phyloP scores from a whole-genome alignment of 2,113 vertebrate genomes.

The Ornithorhynchus anatinus region DNA sequence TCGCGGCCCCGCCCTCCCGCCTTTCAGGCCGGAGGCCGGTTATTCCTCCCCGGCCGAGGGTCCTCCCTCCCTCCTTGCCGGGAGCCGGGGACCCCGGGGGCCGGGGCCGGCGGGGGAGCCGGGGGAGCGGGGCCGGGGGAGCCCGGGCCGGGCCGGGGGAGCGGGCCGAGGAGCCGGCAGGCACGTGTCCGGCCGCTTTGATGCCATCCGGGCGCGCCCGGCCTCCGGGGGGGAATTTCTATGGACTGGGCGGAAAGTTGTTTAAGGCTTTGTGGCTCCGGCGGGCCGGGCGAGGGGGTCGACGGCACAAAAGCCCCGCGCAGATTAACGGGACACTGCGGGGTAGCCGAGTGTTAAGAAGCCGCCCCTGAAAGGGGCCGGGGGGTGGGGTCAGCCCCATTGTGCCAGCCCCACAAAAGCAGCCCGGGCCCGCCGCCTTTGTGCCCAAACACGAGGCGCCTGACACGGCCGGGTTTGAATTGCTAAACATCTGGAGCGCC shows the following conservation, averaged over 20 bases:
- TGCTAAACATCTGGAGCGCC: slow-evolving; percentile 48
- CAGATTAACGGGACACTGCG: slow-evolving; percentile 9
- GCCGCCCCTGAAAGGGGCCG: background rate
- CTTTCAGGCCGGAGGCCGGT: background rate
- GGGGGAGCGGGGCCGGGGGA: background rate
- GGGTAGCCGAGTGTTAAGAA: slow-evolving; percentile 34
- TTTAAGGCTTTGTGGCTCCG: background rate
- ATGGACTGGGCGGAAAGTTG: background rate
- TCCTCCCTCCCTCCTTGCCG: background rate
- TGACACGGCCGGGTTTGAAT: slow-evolving; percentile 44
- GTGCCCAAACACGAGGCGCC: slow-evolving; percentile 38
- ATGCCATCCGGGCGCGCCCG: background rate
- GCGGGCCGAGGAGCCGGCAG: background rate
- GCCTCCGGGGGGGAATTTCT: background rate
- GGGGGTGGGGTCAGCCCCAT: background rate
- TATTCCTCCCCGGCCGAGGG: background rate
- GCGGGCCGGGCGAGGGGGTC: slow-evolving; percentile 7
- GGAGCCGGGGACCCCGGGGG: background rate
- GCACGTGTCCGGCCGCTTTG: slow-evolving; percentile 52
- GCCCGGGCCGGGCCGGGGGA: background rate
- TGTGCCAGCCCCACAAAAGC: slow-evolving; percentile 26
- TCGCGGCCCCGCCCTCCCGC: slow-evolving; percentile 14
- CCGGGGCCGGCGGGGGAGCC: background rate
- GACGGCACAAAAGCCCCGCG: slow-evolving; percentile 35
- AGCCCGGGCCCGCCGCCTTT: slow-evolving; percentile 31